Evolutionary conservation across 2,888 invertebrate species (phyloP).

Genomic region (Caenorhabditis sp.): DNA sequence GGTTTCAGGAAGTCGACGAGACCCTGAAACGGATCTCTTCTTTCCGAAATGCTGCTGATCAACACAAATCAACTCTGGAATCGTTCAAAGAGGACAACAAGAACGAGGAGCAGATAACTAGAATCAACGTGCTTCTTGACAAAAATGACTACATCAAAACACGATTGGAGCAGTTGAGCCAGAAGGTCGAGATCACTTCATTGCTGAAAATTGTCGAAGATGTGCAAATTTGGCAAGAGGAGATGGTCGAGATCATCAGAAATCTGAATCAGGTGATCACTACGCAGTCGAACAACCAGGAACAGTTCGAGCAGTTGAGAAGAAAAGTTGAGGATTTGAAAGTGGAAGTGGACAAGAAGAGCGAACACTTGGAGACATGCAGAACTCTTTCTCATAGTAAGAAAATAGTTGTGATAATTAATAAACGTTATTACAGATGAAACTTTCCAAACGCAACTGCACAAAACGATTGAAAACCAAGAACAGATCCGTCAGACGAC

Average conservation of each 20-base stretch:
- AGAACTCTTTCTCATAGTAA: slow-evolving; percentile 50
- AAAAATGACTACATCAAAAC: slow-evolving; percentile 63
- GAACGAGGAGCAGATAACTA: slow-evolving; percentile 58
- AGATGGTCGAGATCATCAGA: slow-evolving; percentile 68
- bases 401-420: too few relatives aligned
- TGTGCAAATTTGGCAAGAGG: slow-evolving; percentile 72
- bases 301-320: slow-evolving; percentile 60
- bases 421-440: too few relatives aligned
- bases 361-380: slow-evolving; percentile 57
- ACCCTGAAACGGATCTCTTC: slow-evolving; percentile 36
- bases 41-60: slow-evolving; percentile 44
- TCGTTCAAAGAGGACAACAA: slow-evolving; percentile 46
- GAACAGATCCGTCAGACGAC: slow-evolving; percentile 58
- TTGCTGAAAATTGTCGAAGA: slow-evolving; percentile 64
- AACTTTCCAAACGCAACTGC: slow-evolving; percentile 57
- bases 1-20: slow-evolving; percentile 51
- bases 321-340: slow-evolving; percentile 58
- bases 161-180: slow-evolving; percentile 51
- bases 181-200: slow-evolving; percentile 54
- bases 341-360: slow-evolving; percentile 60
- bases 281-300: slow-evolving; percentile 55
- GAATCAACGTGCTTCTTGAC: slow-evolving; percentile 56
- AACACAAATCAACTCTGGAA: slow-evolving; percentile 41
- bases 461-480: slow-evolving; percentile 59
- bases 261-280: slow-evolving; percentile 56